Evolutionary conservation across 2,797 vertebrate species (phyloP).

Genomic region (Sylvilagus floridanus): DNA sequence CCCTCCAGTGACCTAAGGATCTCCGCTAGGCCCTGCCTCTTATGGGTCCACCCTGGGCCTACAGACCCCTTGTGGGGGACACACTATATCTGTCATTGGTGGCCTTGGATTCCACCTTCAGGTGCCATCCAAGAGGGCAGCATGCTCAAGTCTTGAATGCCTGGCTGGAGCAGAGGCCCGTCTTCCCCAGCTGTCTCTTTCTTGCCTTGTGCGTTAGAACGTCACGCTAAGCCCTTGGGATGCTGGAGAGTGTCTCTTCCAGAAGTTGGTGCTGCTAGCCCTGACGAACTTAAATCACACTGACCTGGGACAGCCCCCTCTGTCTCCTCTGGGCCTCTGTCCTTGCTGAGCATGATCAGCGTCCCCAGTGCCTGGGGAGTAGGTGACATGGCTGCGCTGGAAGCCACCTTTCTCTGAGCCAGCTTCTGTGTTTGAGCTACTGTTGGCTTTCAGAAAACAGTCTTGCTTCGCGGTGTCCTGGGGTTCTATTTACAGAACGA

Average conservation of each 20-base stretch:
- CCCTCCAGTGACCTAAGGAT: no score
- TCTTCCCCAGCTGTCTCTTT: background rate
- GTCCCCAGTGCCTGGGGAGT: background rate
- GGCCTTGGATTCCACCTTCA: background rate
- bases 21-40: no score
- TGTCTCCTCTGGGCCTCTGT: background rate
- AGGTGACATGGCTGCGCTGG: background rate
- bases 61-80: no score
- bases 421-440: background rate
- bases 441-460: constrained; percentile 53
- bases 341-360: background rate
- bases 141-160: background rate
- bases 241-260: background rate
- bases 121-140: background rate
- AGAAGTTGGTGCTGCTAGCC: constrained; percentile 2
- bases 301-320: background rate
- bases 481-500: constrained; percentile 68
- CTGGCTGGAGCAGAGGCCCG: background rate
- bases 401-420: background rate
- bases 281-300: background rate
- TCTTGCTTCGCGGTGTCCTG: background rate
- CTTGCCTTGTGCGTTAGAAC: background rate
- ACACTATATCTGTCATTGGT: background rate
- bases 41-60: no score
- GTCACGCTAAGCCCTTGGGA: background rate